Evolutionary conservation across 2,888 invertebrate genomes (phyloP), one percentile per base, ranked within the genome.

Genomic region (Leptopterna dolabrata): DNA sequence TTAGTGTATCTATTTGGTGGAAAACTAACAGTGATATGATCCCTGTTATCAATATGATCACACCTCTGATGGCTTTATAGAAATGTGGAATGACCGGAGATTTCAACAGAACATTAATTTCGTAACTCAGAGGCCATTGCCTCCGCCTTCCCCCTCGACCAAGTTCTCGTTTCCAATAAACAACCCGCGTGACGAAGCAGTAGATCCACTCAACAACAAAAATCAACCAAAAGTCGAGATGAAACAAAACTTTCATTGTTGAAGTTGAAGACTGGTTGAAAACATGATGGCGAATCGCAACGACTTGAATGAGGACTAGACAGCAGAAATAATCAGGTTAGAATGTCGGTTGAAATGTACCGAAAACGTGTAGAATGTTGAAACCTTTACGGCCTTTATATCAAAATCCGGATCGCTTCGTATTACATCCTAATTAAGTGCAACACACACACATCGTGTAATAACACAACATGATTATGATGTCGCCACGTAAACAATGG

Each of bases 111-210:
- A 76, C 76, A 76, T 24, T n/a, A n/a, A 78, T 78, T 78, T 78
- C 78, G 78, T 78, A 78, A 78, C 78, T 73, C n/a, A 36, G 63
- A 36, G 73, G 45, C 78, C 78, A 43, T 78, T 19, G 36, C 30
- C 36, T 71, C 36, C 13, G 71, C 29, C 41, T 73, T 73, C 73
- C 73, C 73, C 19, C 73, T 30, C 30, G 36, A 41, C 30, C 78
- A 24, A 41, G 78, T 24, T 78, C 78, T 45, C 78, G 78, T 78
- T 78, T 78, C 78, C 45, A 78, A 78, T 78, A 78, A 78, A 78
- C 78, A 73, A 73, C 73, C 36, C 41, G 41, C 78, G 78, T 78
- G 45, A 78, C 78, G 41, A 78, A 45, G 78, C 78, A 45, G 78
- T 43, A 63, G 24, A 24, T 24, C 27, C 63, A 30, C 73, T 4